Percentiles rank a stretch among this genome's conserved stretches.
Conservation (phyloP, 1,140 invertebrate genomes). For the Scylla paramamosain region DNA sequence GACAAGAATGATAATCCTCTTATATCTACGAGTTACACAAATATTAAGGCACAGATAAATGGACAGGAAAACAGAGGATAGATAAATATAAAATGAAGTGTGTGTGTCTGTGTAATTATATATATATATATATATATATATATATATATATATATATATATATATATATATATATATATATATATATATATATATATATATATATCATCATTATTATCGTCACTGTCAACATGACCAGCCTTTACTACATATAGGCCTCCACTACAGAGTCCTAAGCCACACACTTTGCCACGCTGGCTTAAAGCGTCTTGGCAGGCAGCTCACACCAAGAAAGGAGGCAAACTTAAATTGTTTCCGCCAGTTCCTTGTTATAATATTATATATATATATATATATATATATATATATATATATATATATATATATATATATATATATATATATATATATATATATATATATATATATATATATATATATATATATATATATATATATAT, state of each 20-base stretch:
- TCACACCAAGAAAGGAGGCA: too few relatives aligned
- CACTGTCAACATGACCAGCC: too few relatives aligned
- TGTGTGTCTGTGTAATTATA: background rate
- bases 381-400: background rate
- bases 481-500: background rate
- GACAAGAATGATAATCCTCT: background rate
- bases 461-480: constrained; percentile 38
- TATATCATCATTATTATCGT: too few relatives aligned
- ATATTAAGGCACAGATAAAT: background rate
- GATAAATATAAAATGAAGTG: background rate
- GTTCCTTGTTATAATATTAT: background rate
- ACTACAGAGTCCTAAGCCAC: too few relatives aligned
- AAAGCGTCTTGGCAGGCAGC: too few relatives aligned
- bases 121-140: constrained; percentile 32
- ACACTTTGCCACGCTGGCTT: too few relatives aligned
- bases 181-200: constrained; percentile 28
- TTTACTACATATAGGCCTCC: too few relatives aligned
- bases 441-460: constrained; percentile 48
- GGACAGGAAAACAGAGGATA: background rate
- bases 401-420: background rate
- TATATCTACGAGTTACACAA: background rate
- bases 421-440: too few relatives aligned
- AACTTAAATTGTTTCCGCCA: too few relatives aligned
- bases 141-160: constrained; percentile 32
- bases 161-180: constrained; percentile 32